phyloP scores from a whole-genome alignment of 2,888 invertebrate genomes.

The Cerceris ruficornis region DNA sequence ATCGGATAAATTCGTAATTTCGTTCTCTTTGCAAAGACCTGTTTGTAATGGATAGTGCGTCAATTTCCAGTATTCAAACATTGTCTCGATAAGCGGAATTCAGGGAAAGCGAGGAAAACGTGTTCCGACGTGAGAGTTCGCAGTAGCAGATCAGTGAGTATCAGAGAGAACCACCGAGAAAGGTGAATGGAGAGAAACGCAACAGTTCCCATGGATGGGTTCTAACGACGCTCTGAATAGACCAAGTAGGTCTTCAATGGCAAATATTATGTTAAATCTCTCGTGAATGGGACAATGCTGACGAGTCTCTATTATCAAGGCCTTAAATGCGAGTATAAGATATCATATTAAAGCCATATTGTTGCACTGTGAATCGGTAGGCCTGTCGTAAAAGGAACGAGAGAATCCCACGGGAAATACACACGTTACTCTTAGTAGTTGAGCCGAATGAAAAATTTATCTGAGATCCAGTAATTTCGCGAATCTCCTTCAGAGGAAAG shows the following conservation, averaged over 20 bases:
- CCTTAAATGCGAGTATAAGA: constrained; percentile 74
- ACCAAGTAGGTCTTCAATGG: constrained; percentile 77
- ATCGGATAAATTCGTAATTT: too few relatives aligned
- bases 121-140: neutral
- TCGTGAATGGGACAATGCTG: constrained; percentile 78
- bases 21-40: too few relatives aligned
- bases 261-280: constrained; percentile 81
- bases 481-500: neutral
- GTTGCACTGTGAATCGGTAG: constrained; percentile 66
- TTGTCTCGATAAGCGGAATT: too few relatives aligned
- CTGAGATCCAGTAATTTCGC: constrained; percentile 35
- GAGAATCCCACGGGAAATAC: constrained; percentile 74
- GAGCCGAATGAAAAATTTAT: constrained; percentile 61
- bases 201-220: constrained; percentile 22
- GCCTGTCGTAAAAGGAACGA: constrained; percentile 63
- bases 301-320: constrained; percentile 73
- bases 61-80: too few relatives aligned
- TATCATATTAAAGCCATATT: constrained; percentile 76
- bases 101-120: too few relatives aligned
- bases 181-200: neutral
- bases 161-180: neutral
- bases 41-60: too few relatives aligned
- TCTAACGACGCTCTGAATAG: constrained; percentile 66
- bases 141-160: neutral
- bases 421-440: constrained; percentile 47